Conservation (phyloP, 2,797 vertebrate species). For the Paratrypauchen microcephalus region DNA sequence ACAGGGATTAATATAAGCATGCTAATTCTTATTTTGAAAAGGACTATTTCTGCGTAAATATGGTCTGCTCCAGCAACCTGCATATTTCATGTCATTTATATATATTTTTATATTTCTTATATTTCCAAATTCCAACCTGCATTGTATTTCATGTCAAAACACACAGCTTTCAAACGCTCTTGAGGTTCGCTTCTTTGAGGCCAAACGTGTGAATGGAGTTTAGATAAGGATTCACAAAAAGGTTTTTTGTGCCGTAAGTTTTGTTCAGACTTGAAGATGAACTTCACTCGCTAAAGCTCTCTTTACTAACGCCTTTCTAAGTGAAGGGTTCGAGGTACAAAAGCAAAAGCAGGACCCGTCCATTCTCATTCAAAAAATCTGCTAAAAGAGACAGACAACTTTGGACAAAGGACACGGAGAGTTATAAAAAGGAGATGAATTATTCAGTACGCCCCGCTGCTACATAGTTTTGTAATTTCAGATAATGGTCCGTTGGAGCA, state of each 20-base stretch:
- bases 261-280: constrained; percentile 87
- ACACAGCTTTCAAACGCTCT: constrained; percentile 25
- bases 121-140: neutral
- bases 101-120: constrained; percentile 2
- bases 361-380: constrained; percentile 83
- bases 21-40: constrained; percentile 7
- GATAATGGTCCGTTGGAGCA: constrained; percentile 76
- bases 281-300: constrained; percentile 82
- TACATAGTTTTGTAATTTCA: constrained; percentile 85
- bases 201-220: constrained; percentile 50
- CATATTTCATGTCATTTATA: constrained; percentile 8
- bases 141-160: constrained; percentile 8
- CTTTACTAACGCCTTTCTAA: constrained; percentile 78
- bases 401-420: constrained; percentile 82
- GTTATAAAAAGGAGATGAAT: constrained; percentile 85
- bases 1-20: neutral
- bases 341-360: constrained; percentile 78
- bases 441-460: constrained; percentile 86
- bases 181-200: constrained; percentile 39
- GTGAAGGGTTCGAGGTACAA: constrained; percentile 79
- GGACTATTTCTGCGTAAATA: neutral
- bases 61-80: neutral
- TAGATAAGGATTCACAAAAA: constrained; percentile 63
- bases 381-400: constrained; percentile 70
- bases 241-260: constrained; percentile 36